Conservation (phyloP, 2,888 invertebrate genomes). For the Lepeophtheirus nordmannii region DNA sequence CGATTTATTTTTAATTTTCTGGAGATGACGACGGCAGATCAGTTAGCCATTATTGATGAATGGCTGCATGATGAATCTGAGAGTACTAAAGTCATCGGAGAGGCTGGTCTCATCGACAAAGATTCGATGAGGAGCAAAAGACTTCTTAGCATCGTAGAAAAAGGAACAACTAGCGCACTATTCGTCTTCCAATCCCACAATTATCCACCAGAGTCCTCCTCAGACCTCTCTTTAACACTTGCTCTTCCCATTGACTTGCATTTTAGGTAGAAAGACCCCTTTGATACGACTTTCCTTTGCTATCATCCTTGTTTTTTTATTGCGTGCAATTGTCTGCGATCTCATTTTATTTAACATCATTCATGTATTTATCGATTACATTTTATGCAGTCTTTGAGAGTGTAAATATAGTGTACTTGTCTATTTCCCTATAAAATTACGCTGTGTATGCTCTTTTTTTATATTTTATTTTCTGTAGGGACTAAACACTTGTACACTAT, state of each 20-base stretch:
- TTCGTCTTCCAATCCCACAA: slow-evolving; percentile 40
- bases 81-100: slow-evolving; percentile 27
- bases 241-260: slow-evolving; percentile 61
- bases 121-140: slow-evolving; percentile 36
- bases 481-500: too few species aligned
- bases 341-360: slow-evolving; percentile 40
- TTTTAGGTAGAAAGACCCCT: slow-evolving; percentile 49
- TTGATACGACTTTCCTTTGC: too few species aligned
- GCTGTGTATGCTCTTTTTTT: too few species aligned
- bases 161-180: slow-evolving; percentile 42
- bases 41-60: slow-evolving; percentile 12
- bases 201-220: slow-evolving; percentile 28
- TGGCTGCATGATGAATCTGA: background rate
- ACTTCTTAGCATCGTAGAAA: slow-evolving; percentile 45
- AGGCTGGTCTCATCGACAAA: slow-evolving; percentile 40
- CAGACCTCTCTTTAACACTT: slow-evolving; percentile 59
- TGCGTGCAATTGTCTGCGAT: background rate
- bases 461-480: too few species aligned
- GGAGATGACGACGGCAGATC: slow-evolving; percentile 13
- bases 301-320: background rate
- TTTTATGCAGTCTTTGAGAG: background rate
- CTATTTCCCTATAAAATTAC: too few species aligned
- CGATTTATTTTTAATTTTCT: too few species aligned
- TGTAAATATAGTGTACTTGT: too few species aligned
- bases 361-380: slow-evolving; percentile 31